Evolutionary conservation across 2,113 vertebrate species (phyloP), one percentile per base, ranked within the genome.

Genomic region (Myrmecophaga tridactyla): DNA sequence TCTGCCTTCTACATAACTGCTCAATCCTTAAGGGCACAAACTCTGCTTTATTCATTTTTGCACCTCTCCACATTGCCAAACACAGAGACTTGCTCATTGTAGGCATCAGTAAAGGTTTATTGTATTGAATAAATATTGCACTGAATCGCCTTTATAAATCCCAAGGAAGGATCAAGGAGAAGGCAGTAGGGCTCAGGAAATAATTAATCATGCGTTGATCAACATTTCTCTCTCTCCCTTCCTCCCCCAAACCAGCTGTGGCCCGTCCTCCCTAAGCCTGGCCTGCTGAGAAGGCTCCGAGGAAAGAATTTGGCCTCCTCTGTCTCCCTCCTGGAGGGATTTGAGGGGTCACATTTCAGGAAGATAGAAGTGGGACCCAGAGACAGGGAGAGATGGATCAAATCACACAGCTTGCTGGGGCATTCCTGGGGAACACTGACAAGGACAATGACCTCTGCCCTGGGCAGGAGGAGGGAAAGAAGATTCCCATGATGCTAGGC

Each of bases 141-240:
- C 75, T 70, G 23, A 90, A 94, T 23, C 34, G 21, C 67, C 62
- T 94, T 67, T 83, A 63, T 39, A 72, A 90, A 90, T 46, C 77
- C 82, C 82, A 96, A 43, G 21, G 86, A 88, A 77, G 78, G 41
- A 88, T 90, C 85, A 85, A 88, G 63, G 5, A 91, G 46, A 82
- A 83, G 34, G 67, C 70, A 81, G 53, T 48, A 53, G 77, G 39
- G 29, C 76, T 96, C 91, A 92, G 88, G 93, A 97, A 95, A 95
- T 83, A 95, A 97, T 76, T 92, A 95, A 95, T 92, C 86, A 69
- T 1, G 2, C 11, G 8, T 86, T 89, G 67, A 91, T 92, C 27
- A 78, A 94, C 34, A 58, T 63, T 72, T 48, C 90, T 78, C 48
- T 73, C 77, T 92, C 78, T 94, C 46, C 48, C 17, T 62, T 73